Percentiles rank a stretch among this genome's conserved stretches.
Evolutionary conservation across 1,140 invertebrate genomes (phyloP).

Genomic region (Uloborus diversus): DNA sequence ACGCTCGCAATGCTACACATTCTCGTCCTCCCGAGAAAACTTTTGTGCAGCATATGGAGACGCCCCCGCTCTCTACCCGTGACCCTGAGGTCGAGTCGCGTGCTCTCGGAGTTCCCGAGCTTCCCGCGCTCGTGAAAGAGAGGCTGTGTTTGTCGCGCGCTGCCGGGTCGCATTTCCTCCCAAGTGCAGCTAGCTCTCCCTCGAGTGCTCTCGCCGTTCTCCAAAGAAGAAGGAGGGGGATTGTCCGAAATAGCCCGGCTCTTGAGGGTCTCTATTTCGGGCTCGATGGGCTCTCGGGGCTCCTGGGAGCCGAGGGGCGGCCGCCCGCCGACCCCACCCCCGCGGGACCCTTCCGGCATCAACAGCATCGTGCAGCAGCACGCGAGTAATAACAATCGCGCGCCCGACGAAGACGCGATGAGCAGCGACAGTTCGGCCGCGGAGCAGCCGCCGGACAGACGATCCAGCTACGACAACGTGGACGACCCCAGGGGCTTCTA

Average conservation of each 20-base stretch:
- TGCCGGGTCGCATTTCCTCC: neutral
- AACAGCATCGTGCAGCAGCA: slow-evolving; percentile 37
- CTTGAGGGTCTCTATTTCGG: neutral
- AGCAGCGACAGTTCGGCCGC: slow-evolving; percentile 41
- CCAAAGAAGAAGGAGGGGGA: neutral
- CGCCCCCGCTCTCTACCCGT: neutral
- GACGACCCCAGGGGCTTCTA: neutral
- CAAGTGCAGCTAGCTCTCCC: too few species aligned
- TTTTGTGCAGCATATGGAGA: too few species aligned
- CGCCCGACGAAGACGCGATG: slow-evolving; percentile 16
- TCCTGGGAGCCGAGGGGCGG: slow-evolving; percentile 1
- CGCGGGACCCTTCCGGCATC: slow-evolving; percentile 30
- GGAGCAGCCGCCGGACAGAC: neutral
- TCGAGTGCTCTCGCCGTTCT: neutral
- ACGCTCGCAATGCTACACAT: neutral
- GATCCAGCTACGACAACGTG: slow-evolving; percentile 42
- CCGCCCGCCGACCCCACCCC: slow-evolving; percentile 12
- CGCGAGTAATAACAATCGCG: too few species aligned
- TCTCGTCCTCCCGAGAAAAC: neutral
- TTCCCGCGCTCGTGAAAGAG: neutral
- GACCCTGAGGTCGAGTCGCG: slow-evolving; percentile 25
- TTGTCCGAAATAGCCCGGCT: neutral
- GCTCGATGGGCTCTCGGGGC: neutral
- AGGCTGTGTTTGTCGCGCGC: slow-evolving; percentile 7
- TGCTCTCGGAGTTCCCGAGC: neutral